phyloP scores from a whole-genome alignment of 2,797 vertebrate genomes.

The Sparus aurata region DNA sequence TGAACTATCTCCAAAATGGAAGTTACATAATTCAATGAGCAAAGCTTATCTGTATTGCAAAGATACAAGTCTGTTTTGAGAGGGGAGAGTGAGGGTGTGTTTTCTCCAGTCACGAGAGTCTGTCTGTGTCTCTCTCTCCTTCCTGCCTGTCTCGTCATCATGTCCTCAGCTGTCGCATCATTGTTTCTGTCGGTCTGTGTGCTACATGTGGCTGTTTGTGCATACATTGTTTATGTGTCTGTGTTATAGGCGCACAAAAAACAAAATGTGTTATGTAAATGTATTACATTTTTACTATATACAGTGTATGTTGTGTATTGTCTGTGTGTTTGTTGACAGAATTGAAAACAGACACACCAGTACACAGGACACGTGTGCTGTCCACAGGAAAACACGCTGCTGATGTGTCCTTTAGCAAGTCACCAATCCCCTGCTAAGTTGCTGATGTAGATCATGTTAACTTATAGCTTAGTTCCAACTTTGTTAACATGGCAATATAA shows the following conservation, averaged over 20 bases:
- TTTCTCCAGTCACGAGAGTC: conserved; percentile 60
- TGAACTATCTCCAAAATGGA: no score
- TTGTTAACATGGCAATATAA: no score
- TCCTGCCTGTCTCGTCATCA: conserved; percentile 72
- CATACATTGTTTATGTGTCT: conserved; percentile 21
- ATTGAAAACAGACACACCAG: neutral
- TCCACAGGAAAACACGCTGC: neutral
- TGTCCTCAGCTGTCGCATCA: conserved; percentile 51
- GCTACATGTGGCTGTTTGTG: conserved; percentile 10
- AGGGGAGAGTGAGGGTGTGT: conserved; percentile 55
- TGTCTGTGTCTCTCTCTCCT: conserved; percentile 62
- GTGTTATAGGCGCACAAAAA: neutral
- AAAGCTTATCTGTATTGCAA: conserved; percentile 9
- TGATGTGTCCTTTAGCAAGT: neutral
- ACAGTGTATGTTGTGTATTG: neutral
- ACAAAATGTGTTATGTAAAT: conserved; percentile 11
- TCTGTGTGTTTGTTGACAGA: neutral
- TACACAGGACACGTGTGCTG: neutral
- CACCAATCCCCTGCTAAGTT: neutral
- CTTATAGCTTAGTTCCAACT: no score
- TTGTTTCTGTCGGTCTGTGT: conserved; percentile 33
- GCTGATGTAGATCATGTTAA: no score
- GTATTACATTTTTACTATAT: neutral
- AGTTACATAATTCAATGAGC: conserved; percentile 13
- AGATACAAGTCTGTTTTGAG: conserved; percentile 11